Percentiles rank a stretch among this genome's conserved stretches.
Conservation (phyloP, 2,113 vertebrate species). For the Aegithalos caudatus region DNA sequence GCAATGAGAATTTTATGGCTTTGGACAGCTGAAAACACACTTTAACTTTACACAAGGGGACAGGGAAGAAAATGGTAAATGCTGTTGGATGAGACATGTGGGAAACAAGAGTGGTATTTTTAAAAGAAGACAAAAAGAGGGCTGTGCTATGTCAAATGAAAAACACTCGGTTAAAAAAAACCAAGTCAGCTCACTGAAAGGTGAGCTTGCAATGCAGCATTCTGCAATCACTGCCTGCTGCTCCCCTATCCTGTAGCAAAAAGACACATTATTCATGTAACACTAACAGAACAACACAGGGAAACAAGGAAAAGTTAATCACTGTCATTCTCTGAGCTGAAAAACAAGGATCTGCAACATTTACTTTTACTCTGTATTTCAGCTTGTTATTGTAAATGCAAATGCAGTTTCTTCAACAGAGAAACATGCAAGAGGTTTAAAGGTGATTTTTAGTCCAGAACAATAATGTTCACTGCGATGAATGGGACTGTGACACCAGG, state of each 20-base stretch:
- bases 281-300: accelerated
- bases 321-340: background rate
- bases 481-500: background rate
- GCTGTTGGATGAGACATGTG: background rate
- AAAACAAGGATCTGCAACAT: background rate
- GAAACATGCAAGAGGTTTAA: background rate
- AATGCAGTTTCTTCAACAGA: background rate
- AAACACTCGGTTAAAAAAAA: background rate
- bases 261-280: accelerated
- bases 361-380: background rate
- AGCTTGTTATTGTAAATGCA: background rate
- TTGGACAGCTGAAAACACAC: background rate
- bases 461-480: background rate
- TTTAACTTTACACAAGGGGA: background rate
- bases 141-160: background rate
- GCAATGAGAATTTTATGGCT: background rate
- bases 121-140: background rate
- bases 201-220: background rate
- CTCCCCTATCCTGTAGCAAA: background rate
- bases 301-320: background rate
- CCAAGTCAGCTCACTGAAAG: background rate
- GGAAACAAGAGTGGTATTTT: background rate
- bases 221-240: background rate
- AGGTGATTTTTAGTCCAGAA: background rate
- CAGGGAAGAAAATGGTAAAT: background rate